Evolutionary conservation across 2,797 vertebrate species (phyloP), one percentile per base, ranked within the genome.

Genomic region (Chloroceryle inda): DNA sequence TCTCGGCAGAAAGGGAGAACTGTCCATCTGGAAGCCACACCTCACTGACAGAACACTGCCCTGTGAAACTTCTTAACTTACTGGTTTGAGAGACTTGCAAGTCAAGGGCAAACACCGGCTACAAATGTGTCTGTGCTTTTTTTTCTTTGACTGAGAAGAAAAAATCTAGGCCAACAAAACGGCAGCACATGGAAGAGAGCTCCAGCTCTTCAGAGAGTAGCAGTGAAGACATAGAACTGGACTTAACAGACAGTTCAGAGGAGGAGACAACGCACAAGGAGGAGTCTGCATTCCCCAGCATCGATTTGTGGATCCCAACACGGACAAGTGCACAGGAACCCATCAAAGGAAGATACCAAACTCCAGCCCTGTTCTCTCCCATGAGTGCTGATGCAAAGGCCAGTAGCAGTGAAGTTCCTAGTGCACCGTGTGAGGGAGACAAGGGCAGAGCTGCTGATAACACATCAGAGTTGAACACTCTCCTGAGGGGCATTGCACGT

Each of bases 271-370:
- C 7, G 9, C 52, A 4, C 52, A 47, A 26, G 19, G 47, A 85
- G 40, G 68, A 40, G 2, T 92, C 90, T 15, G 2, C 3, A 1
- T 42, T 98, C n/a, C 98, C 98, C 0, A 96, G 96, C 40, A 92
- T 99, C 9, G 95, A 98, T 68, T 67, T 98, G n/a, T 99, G 99
- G 99, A 78, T 98, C 15, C 99, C 99, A 1, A 91, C 95, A 19
- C 53, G 49, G 59, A 42, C 75, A 19, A 20, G 38, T 16, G 4
- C 2, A 0, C 5, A 31, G 14, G 68, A n/a, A 10, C 14, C 15
- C 3, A 4, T 17, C 26, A 78, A 29, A 14, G 64, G 52, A 2
- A 83, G 38, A 16, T 18, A 5, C 31, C 47, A 62, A 2, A 11
- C 68, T 10, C 31, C 90, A 0, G 53, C 73, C n/a, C 22, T 94